Evolutionary conservation across 2,888 invertebrate species (phyloP), one percentile per base, ranked within the genome.

Genomic region (Catotricha subobsoleta): DNA sequence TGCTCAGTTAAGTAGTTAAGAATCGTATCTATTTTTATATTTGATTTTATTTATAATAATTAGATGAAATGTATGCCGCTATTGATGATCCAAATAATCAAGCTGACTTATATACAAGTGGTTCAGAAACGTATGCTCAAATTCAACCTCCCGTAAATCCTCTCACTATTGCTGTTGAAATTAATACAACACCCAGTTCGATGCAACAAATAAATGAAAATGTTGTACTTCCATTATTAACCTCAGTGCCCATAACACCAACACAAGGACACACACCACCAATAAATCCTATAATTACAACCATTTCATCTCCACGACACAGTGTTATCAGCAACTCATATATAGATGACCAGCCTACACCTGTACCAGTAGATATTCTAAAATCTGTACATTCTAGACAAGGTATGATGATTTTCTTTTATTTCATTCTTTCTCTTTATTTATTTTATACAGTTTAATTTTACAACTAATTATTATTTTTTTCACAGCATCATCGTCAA

Each of bases 51-150:
- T 50, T n/a, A n/a, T n/a, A n/a, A n/a, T n/a, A n/a, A n/a, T 1
- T 51, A 82, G 87, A 88, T 58, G 87, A 88, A 64, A 84, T 86
- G 69, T 88, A 88, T 58, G 87, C 87, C 2, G 87, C 87, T 3
- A 88, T 88, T 45, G 84, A 84, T 50, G 88, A 87, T 54, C 76
- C 79, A 29, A 67, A 67, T 49, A 67, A 65, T 52, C 69, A 68
- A 46, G 64, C 62, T 21, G 69, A 68, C 46, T 68, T 75, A 21
- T 71, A 84, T 60, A 70, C 79, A 45, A 77, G 76, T 50, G 86
- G 82, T 2, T 84, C 84, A 38, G 87, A 86, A 58, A 86, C 86
- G 2, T 87, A 86, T 59, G 86, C 86, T 40, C 82, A 83, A 63
- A 86, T 87, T 48, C 75, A 74, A 47, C 73, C 77, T 45, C 51